Base-by-base conservation (phyloP, 2,797 vertebrate genomes). In the Lutjanus argentimaculatus region DNA sequence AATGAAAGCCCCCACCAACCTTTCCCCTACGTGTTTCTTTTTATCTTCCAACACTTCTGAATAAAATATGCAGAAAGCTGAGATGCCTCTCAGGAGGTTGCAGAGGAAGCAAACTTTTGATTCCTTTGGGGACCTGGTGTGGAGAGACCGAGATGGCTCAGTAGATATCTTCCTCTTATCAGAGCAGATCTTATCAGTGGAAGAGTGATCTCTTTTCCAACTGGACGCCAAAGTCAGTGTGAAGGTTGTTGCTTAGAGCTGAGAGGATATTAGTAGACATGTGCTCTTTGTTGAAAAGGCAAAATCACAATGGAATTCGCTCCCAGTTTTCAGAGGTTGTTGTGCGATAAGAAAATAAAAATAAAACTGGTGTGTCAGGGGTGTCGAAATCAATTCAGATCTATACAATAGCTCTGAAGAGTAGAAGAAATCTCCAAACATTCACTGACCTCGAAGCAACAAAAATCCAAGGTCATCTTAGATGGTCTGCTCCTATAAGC, bases 31-130 rank as follows among this genome's bases (percentile, higher is more conserved):
- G 4, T 25, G 46, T 70, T 77, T 36, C 30, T 70, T 65, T 77
- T 77, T 72, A 70, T 75, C 43, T 72, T 25, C 4, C 8, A 72
- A 70, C 11, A 13, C 68, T 67, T 76, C 57, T 78, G 68, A 84
- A 89, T 84, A 85, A 90, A 75, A 85, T 71, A 86, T 73, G 65
- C 68, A 66, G 79, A 70, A 79, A 81, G 72, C 57, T 40, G 79
- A 79, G 86, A 79, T 4, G 1, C 42, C 65, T 71, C 56, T 19
- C 19, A 36, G 59, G 68, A 52, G 77, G 83, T 72, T 68, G 53
- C 30, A 51, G 65, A 66, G 36, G 75, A 85, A 64, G 67, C 51
- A 49, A 64, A 19, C 46, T 76, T 84, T 66, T 45, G 61, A 72
- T 67, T 83, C 83, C 78, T 77, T 75, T 48, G 43, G 80, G 77